phyloP scores from a whole-genome alignment of 53 echinoderm and acorn worm genomes.

The Paracentrotus lividus region DNA sequence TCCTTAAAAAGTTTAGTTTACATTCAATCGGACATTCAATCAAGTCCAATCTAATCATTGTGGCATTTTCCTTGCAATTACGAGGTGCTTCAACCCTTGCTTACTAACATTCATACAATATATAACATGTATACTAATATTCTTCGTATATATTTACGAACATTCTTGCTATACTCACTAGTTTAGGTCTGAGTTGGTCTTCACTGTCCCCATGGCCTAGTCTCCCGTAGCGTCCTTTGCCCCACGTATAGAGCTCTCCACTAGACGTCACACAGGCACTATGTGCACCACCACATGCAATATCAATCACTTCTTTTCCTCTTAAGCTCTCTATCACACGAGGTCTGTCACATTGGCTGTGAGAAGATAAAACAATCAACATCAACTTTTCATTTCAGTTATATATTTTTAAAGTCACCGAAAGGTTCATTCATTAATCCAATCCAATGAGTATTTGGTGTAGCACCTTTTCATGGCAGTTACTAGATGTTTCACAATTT shows the following conservation, averaged over 20 bases:
- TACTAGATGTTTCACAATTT: too few species aligned
- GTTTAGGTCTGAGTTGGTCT: slow-evolving; percentile 96
- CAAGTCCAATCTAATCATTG: too few species aligned
- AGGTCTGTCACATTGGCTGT: slow-evolving; percentile 95
- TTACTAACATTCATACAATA: too few species aligned
- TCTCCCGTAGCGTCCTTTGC: slow-evolving; percentile 95
- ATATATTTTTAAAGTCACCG: background rate
- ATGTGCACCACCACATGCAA: slow-evolving; percentile 96
- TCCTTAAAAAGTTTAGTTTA: too few species aligned
- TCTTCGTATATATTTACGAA: too few species aligned
- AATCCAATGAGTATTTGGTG: too few species aligned
- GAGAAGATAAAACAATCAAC: background rate
- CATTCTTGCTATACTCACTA: slow-evolving; percentile 70
- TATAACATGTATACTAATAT: too few species aligned
- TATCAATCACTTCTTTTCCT: slow-evolving; percentile 94
- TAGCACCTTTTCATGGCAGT: too few species aligned
- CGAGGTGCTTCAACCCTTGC: too few species aligned
- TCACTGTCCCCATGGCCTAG: slow-evolving; percentile 98
- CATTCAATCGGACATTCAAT: too few species aligned
- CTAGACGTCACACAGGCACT: slow-evolving; percentile 97
- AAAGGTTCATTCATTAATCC: too few species aligned
- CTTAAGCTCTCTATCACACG: slow-evolving; percentile 95
- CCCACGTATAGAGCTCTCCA: slow-evolving; percentile 98
- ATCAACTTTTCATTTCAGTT: background rate
- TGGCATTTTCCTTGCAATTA: too few species aligned